Base-by-base conservation (phyloP, 2,113 vertebrate species). In the Leucopsar rothschildi region DNA sequence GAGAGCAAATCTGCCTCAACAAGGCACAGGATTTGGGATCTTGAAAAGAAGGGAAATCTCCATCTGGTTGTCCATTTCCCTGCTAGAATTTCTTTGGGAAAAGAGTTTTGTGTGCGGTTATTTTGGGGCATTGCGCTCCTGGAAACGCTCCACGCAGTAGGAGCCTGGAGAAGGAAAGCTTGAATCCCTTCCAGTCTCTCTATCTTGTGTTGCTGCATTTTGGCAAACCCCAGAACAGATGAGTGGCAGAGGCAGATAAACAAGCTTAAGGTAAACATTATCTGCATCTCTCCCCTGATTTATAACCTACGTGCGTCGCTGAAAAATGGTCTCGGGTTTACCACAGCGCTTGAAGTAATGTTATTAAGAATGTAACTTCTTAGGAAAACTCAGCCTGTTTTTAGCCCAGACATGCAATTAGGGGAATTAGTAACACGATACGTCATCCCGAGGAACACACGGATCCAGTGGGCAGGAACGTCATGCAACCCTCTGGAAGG, bases 331-430 rank as follows among this genome's bases (percentile, higher is more conserved):
- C 96, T 94, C 90, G 79, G 94, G 19, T 90, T 97, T 65, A 97
- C 97, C 95, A 1, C 98, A 96, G 96, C 53, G 96, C 94, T 98
- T 93, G 95, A 39, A 94, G 92, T 76, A 92, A 98, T 40, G 94
- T 79, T 94, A 94, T 98, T 97, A 96, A 96, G 97, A 97, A 97
- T 85, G 97, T 96, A 97, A 97, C 97, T 98, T 95, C 97, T 98
- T 97, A 97, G 97, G 97, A 97, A 98, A 98, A 98, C 96, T 96
- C 97, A 79, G 96, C 92, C 97, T 98, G 97, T 97, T 98, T 98
- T 97, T 96, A 98, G 97, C 97, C 97, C 97, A 97, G 97, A 97
- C 96, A 96, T 98, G 96, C 96, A 98, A 98, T 98, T 98, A 98
- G 89, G 95, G 96, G 97, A 97, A 98, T 98, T 98, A 98, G 98